Evolutionary conservation across 2,888 invertebrate species (phyloP), one percentile per base, ranked within the genome.

Genomic region (Listrodromus nycthemerus): DNA sequence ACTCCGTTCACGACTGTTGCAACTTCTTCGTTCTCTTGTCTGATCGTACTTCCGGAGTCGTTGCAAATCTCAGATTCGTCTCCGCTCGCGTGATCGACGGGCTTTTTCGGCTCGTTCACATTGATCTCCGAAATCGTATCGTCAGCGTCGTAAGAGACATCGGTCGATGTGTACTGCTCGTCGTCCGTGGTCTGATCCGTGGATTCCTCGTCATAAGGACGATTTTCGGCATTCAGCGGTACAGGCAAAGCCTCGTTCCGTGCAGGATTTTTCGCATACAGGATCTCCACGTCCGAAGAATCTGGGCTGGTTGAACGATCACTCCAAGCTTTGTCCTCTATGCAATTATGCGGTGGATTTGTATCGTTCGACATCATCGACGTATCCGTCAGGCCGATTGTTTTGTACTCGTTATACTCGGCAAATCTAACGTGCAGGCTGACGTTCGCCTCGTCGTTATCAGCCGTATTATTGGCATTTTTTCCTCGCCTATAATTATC

Each of bases 381-480:
- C 21, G 89, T 88, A 65, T 93, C 92, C 21, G 90, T 92, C 82
- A 91, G 84, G 13, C 89, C 90, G 76, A 92, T 90, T 10, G 92
- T 92, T 84, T 92, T 92, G 63, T 92, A 92, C 74, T 93, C 92
- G 73, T 93, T 92, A 77, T 90, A 90, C 74, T 93, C 92, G 27
- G 93, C 89, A 83, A 93, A 93, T 87, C 93, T 90, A 3, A 93
- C 93, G 80, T 92, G 93, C 65, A 92, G 87, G 80, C 91, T 92
- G 21, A 83, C 86, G 58, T 91, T 87, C 3, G 83, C 65, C 10
- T 89, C 88, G 33, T 86, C 85, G 78, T 87, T 73, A 41, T 83
- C 67, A 8, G 55, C 45, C 0, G 24, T 37, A 16, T 30, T 30
- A n/a, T 71, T 33, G 41, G 61, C 33, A 27, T 50, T 45, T 16